Evolutionary conservation across 2,113 vertebrate genomes (phyloP).

Genomic region (Chrysemys picta): DNA sequence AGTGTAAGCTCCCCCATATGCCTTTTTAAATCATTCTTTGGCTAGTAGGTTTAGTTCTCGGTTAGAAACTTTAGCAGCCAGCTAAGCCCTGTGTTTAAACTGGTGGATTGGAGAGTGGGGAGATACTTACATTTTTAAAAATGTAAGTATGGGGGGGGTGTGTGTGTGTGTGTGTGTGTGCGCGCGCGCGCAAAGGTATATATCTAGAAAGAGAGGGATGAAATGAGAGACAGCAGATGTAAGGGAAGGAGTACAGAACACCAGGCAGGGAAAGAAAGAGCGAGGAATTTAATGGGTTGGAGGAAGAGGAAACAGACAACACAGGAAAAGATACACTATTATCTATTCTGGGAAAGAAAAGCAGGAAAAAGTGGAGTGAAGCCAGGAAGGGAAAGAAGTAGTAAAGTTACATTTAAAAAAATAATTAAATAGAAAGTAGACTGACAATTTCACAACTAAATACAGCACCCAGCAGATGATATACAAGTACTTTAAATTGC

Average conservation of each 20-base stretch:
- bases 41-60: too few relatives aligned
- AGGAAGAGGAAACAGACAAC: not conserved
- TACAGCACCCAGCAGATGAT: not conserved
- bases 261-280: not conserved
- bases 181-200: not conserved
- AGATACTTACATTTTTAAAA: not conserved
- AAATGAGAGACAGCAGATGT: not conserved
- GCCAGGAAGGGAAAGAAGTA: not conserved
- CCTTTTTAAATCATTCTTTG: not conserved
- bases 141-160: not conserved
- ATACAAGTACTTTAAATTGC: not conserved
- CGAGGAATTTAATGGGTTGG: not conserved
- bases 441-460: too few relatives aligned
- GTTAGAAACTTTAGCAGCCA: not conserved
- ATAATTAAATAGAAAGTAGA: not conserved
- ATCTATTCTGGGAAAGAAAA: not conserved
- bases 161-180: not conserved
- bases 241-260: not conserved
- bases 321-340: not conserved
- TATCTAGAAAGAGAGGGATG: not conserved
- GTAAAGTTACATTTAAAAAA: not conserved
- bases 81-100: not conserved
- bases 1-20: too few relatives aligned
- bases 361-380: not conserved
- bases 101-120: not conserved